Evolutionary conservation across 2,797 vertebrate species (phyloP).

Genomic region (Xenops minutus): DNA sequence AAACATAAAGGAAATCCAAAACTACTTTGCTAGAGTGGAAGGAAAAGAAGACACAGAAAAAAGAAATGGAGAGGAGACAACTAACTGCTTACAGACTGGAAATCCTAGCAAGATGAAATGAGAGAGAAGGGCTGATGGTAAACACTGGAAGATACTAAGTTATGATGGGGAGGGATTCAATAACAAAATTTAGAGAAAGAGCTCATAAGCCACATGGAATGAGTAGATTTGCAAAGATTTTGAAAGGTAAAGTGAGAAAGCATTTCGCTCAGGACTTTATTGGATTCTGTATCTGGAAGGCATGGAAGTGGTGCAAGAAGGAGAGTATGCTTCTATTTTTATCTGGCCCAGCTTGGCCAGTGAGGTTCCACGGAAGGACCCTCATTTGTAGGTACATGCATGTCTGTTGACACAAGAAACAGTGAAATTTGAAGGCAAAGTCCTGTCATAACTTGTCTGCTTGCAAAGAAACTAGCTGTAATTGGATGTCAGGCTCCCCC

Average conservation of each 20-base stretch:
- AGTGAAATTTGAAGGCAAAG: background rate
- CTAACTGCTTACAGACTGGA: background rate
- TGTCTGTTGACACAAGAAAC: background rate
- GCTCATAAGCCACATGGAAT: background rate
- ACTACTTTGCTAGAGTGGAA: background rate
- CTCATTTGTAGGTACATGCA: fast-evolving
- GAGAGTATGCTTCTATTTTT: background rate
- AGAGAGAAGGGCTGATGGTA: background rate
- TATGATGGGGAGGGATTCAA: background rate
- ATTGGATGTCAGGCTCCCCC: background rate
- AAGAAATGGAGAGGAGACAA: background rate
- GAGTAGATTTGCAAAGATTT: background rate
- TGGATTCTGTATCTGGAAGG: background rate
- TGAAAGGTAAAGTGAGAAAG: background rate
- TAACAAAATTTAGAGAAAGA: background rate
- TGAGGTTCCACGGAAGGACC: background rate
- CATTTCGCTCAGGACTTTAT: background rate
- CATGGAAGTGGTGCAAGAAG: background rate
- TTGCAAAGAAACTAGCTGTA: constrained; percentile 25
- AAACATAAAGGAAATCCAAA: background rate
- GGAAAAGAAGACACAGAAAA: background rate
- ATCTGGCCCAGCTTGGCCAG: background rate
- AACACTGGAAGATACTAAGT: background rate
- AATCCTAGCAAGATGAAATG: background rate
- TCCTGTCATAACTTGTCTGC: background rate